Conservation (phyloP, 2,888 invertebrate genomes). For the Conistra vaccinii region DNA sequence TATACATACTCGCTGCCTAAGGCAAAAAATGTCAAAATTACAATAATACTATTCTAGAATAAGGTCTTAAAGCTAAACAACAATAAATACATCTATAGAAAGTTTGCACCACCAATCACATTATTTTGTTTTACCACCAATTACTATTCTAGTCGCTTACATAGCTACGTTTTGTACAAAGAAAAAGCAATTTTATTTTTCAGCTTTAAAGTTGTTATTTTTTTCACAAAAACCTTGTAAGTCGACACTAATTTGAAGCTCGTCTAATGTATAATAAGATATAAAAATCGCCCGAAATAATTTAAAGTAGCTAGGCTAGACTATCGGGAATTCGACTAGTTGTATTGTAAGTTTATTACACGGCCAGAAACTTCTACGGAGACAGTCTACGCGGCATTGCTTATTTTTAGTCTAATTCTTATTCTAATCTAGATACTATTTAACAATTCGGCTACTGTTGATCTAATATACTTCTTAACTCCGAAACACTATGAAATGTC, state of each 20-base stretch:
- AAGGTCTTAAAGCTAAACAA: conserved; percentile 84
- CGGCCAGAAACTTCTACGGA: conserved; percentile 83
- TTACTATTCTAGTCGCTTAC: conserved; percentile 79
- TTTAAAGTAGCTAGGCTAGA: conserved; percentile 80
- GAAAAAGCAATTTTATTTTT: conserved; percentile 69
- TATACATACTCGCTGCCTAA: conserved; percentile 76
- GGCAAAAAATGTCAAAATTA: conserved; percentile 78
- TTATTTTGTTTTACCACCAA: conserved; percentile 79
- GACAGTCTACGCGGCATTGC: conserved; percentile 76
- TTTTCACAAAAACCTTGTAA: conserved; percentile 70
- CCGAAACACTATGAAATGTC: conserved; percentile 78
- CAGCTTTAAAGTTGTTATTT: conserved; percentile 62
- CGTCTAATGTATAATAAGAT: conserved; percentile 80
- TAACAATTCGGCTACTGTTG: conserved; percentile 76
- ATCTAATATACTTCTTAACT: conserved; percentile 80
- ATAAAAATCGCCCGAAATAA: conserved; percentile 82
- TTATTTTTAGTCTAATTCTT: conserved; percentile 78
- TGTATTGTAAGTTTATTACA: conserved; percentile 76
- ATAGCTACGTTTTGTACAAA: conserved; percentile 76
- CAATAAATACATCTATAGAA: conserved; percentile 81
- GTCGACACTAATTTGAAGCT: conserved; percentile 80
- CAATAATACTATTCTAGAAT: conserved; percentile 70
- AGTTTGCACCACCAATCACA: conserved; percentile 90
- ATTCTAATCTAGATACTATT: conserved; percentile 84
- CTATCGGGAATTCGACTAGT: conserved; percentile 76